Evolutionary conservation across 2,797 vertebrate species (phyloP), one percentile per base, ranked within the genome.

Genomic region (Myotis myotis): DNA sequence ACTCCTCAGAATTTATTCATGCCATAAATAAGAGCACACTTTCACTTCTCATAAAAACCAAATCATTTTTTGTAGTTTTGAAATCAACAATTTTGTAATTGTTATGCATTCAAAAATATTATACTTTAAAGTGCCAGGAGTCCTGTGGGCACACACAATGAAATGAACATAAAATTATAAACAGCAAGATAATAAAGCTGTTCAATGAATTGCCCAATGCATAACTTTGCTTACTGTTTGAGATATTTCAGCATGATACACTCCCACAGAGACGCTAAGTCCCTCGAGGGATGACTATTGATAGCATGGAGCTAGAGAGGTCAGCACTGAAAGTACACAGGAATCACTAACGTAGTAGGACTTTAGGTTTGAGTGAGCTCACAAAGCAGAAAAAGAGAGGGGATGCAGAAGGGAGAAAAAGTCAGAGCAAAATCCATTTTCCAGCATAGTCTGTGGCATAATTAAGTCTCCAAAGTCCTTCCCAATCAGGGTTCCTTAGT

Each of bases 401-500:
- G 47, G 79, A 53, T 13, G 44, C 64, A 19, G 68, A 57, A 89
- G 97, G 86, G 75, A 89, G 64, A 23, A 33, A 41, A 68, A 96
- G 96, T 44, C 89, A 94, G 82, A 92, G 92, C 94, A 95, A 97
- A 97, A 96, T 93, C 82, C 95, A 86, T 93, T 96, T 87, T 95
- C 94, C 93, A 95, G 95, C 70, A 71, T 83, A 95, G 96, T 60
- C 87, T 89, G 95, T 88, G 90, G 68, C 94, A 96, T 96, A 97
- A 98, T 97, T 96, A 97, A 96, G 97, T 87, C 98, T 96, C 96
- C 94, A 83, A 97, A 96, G 97, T 95, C 95, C 89, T 94, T 94
- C 17, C 17, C 72, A 90, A 86, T 94, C 96, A 94, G 94, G 96
- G 89, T 90, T 95, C 97, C 97, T 97, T 86, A 89, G 95, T 97